These are phyloP conservation scores for Larimichthys crocea DNA, from an alignment of 2,113 vertebrate genomes.

Conservation along the genomic window DNA sequence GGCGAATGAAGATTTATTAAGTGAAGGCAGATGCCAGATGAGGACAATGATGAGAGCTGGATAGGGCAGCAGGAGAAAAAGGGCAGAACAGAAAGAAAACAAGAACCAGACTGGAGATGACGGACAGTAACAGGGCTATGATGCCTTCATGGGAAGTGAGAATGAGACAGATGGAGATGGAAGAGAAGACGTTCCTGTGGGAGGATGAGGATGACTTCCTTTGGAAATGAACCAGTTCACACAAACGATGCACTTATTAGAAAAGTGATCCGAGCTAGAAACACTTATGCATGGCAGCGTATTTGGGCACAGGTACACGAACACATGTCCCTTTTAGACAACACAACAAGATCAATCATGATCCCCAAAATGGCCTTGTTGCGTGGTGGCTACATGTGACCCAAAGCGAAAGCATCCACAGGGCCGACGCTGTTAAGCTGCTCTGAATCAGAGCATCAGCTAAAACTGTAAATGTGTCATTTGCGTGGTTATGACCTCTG, in stretches of 20 bases:
- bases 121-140: conserved; percentile 1
- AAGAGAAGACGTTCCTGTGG: conserved; percentile 3
- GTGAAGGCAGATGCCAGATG: conserved; percentile 10
- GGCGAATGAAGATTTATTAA: conserved; percentile 26
- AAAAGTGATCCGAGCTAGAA: not conserved
- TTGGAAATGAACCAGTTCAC: conserved; percentile 29
- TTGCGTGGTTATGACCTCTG: not conserved
- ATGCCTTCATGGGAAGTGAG: conserved; percentile 5
- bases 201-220: conserved; percentile 20
- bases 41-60: conserved; percentile 30
- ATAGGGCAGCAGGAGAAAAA: conserved; percentile 18
- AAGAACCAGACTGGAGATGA: conserved; percentile 6
- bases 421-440: not conserved
- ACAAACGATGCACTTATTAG: not conserved
- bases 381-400: not conserved
- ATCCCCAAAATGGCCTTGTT: not conserved
- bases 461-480: conserved; percentile 18
- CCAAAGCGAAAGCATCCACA: not conserved
- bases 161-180: conserved; percentile 22
- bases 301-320: not conserved
- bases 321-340: not conserved
- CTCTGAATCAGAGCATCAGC: conserved; percentile 8
- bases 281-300: conserved; percentile 9
- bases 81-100: conserved; percentile 4
- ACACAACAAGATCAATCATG: not conserved